Evolutionary conservation across 2,113 vertebrate species (phyloP), one percentile per base, ranked within the genome.

Genomic region (Arothron firmamentum): DNA sequence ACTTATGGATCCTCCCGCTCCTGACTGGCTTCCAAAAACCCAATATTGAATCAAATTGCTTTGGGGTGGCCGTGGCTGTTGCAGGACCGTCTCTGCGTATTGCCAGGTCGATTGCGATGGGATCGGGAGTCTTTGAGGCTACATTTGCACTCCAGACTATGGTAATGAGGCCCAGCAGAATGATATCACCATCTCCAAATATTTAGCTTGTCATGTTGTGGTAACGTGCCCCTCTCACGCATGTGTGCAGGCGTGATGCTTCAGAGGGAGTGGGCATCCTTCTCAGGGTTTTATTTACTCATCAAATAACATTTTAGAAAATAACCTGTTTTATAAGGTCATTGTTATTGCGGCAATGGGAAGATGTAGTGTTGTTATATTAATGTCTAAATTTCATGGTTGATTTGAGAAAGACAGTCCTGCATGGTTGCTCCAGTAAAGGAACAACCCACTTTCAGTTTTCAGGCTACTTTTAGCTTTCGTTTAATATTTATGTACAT

Each of bases 21-120:
- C 89, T 88, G 90, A 85, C 82, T 73, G 78, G 78, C 77, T 80
- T 87, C 82, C 85, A 87, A 88, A 85, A 81, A 83, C 81, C 86
- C 28, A 86, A 82, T 79, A 82, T 76, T 80, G 67, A 86, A 85
- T 88, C 90, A 90, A 88, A 89, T 88, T 85, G 83, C 74, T 87
- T 87, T 89, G 86, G 81, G 78, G 81, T 88, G 80, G 67, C 70
- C 46, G 67, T 72, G 79, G 81, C 76, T 81, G 78, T 76, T 75
- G 71, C 80, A 75, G 70, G 79, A 82, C 68, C 74, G 77, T 80
- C 72, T 75, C 74, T 65, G 80, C 69, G 75, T 85, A 61, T 75
- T 83, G 79, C 75, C 81, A 85, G 67, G 79, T 81, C 58, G 63
- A 79, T 77, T 80, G 72, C 82, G 75, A 78, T 67, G 64, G 74